Evolutionary conservation across 2,797 vertebrate genomes (phyloP).

Genomic region (Malurus leucopterus): DNA sequence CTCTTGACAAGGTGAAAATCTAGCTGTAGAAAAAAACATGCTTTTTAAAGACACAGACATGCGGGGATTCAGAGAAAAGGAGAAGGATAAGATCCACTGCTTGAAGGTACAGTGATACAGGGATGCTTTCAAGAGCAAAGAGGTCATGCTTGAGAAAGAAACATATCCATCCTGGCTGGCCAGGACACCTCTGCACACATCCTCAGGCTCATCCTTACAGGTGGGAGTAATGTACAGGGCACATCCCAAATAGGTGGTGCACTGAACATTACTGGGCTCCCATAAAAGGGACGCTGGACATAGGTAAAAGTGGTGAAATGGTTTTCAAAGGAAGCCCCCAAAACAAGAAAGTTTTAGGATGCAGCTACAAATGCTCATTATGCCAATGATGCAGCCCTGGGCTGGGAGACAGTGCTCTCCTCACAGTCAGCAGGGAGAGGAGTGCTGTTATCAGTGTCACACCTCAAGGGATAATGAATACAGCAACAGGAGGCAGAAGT

Average conservation of each 20-base stretch:
- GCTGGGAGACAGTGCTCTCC: neutral
- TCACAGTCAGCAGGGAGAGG: neutral
- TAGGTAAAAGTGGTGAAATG: neutral
- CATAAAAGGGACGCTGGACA: neutral
- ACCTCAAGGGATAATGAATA: neutral
- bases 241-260: neutral
- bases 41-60: neutral
- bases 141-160: neutral
- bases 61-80: neutral
- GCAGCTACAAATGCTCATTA: neutral
- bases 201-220: neutral
- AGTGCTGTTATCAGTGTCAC: neutral
- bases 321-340: neutral
- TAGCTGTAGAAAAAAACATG: neutral
- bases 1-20: neutral
- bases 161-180: neutral
- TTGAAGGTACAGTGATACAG: neutral
- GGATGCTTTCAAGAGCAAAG: neutral
- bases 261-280: neutral
- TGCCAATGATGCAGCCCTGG: neutral
- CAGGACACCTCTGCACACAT: neutral
- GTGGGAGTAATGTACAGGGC: accelerated
- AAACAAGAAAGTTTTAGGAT: neutral
- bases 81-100: neutral
- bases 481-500: neutral